These are phyloP conservation scores for Poeciliopsis occidentalis DNA, from an alignment of 2,113 vertebrate genomes.

Conservation along the genomic window DNA sequence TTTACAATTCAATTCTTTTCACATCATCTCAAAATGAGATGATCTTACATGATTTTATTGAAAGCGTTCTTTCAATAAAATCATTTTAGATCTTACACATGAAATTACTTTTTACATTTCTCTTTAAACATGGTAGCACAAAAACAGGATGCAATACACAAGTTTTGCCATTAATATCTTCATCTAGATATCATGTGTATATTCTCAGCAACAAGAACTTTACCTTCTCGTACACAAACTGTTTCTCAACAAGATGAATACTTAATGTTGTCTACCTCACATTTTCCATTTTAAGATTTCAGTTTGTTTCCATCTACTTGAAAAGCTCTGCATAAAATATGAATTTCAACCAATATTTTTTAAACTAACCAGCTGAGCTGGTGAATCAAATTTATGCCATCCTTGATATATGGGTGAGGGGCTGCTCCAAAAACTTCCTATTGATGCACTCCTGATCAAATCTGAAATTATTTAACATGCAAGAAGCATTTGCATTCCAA, in stretches of 20 bases:
- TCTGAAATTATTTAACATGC: not conserved
- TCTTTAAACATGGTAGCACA: not conserved
- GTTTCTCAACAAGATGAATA: not conserved
- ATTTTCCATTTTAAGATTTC: not conserved
- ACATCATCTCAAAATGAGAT: too few species aligned
- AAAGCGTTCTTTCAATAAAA: not conserved
- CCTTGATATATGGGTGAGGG: too few species aligned
- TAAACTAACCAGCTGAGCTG: too few species aligned
- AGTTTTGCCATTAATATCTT: too few species aligned
- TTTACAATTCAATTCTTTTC: not conserved
- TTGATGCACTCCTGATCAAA: not conserved
- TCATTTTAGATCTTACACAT: not conserved
- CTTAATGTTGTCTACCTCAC: not conserved
- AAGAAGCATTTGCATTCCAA: not conserved
- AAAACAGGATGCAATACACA: too few species aligned
- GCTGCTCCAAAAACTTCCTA: not conserved
- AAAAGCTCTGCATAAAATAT: not conserved
- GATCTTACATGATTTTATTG: too few species aligned
- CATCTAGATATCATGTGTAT: too few species aligned
- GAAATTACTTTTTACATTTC: not conserved
- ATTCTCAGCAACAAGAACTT: too few species aligned
- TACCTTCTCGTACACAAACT: not conserved
- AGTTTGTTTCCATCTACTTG: not conserved
- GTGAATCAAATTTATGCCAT: too few species aligned
- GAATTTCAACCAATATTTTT: too few species aligned